These are phyloP conservation scores for Epinephelus awoara DNA, from an alignment of 2,797 vertebrate genomes.

Conservation along the genomic window DNA sequence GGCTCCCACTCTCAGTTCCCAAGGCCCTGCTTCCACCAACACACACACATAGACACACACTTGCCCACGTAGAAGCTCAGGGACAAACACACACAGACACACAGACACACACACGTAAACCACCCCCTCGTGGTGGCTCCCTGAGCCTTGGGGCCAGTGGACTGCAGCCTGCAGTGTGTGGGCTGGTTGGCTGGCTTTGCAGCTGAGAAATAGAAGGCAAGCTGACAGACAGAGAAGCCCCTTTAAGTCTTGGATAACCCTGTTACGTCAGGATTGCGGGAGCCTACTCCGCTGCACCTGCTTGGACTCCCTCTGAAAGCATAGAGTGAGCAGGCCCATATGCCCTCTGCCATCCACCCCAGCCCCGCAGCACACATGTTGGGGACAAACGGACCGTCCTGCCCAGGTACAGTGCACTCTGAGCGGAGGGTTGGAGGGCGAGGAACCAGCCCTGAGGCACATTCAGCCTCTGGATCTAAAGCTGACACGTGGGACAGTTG, in stretches of 20 bases:
- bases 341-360: slow-evolving; percentile 4
- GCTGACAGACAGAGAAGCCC: slow-evolving; percentile 73
- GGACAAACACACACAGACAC: slow-evolving; percentile 55
- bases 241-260: slow-evolving; percentile 81
- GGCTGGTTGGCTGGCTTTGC: slow-evolving; percentile 73
- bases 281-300: slow-evolving; percentile 57
- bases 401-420: slow-evolving; percentile 43
- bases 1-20: slow-evolving; percentile 84
- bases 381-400: slow-evolving; percentile 26
- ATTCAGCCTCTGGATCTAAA: slow-evolving; percentile 54
- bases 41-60: slow-evolving; percentile 69
- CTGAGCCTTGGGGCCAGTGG: slow-evolving; percentile 81
- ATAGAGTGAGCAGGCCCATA: slow-evolving; percentile 20
- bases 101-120: slow-evolving; percentile 55
- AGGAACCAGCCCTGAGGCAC: slow-evolving; percentile 60
- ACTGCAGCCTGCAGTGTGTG: slow-evolving; percentile 84
- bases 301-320: slow-evolving; percentile 35
- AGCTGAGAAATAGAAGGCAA: slow-evolving; percentile 61
- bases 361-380: slow-evolving; percentile 21
- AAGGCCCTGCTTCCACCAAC: slow-evolving; percentile 81
- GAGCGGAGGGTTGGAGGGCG: slow-evolving; percentile 43
- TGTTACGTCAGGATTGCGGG: slow-evolving; percentile 74
- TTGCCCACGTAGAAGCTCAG: slow-evolving; percentile 73
- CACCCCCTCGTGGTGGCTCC: slow-evolving; percentile 80
- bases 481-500: slow-evolving; percentile 55